Evolutionary conservation across 2,113 vertebrate genomes (phyloP), one percentile per base, ranked within the genome.

Genomic region (Rhadina sibilatrix): DNA sequence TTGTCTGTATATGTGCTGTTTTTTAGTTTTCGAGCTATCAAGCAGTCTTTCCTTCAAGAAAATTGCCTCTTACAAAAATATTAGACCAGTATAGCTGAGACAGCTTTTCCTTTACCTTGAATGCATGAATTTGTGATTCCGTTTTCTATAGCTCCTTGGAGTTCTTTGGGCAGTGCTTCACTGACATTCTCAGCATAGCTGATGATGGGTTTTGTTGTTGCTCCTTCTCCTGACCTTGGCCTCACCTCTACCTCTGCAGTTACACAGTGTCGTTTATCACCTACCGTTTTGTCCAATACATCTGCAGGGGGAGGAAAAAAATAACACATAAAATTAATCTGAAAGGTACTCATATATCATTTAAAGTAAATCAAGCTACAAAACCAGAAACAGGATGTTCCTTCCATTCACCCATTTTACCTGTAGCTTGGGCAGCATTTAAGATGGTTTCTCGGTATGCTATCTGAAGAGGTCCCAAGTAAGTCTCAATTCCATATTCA

Each of bases 371-470:
- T 16, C 21, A 93, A 69, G 24, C 25, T 69, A 64, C 22, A 75
- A 38, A 37, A 56, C 7, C 52, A 74, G 49, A 64, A 77, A 83
- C 35, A 71, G 25, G 66, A 64, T 21, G 21, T 60, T 71, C 24
- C 24, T 71, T 89, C 33, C 47, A 37, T 30, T 57, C 28, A 47
- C 23, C 68, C 25, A 50, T 71, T 76, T 93, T 96, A 99, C 99
- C 99, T 97, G 97, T 96, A 35, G 98, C 95, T 24, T 91, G 96
- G 70, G 94, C 98, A 83, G 98, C 81, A 15, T 97, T 98, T 71
- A 99, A 89, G 79, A 99, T 97, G 19, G 99, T 99, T 97, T 99
- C 99, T 93, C 99, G 98, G 96, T 99, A 99, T 8, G 99, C 98
- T 96, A 99, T 98, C 92, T 99, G 99, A 57, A 99, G 98, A 10